Percentiles rank a stretch among this genome's conserved stretches.
phyloP scores from a whole-genome alignment of 1,140 invertebrate genomes.

The Brachystomella parvula region DNA sequence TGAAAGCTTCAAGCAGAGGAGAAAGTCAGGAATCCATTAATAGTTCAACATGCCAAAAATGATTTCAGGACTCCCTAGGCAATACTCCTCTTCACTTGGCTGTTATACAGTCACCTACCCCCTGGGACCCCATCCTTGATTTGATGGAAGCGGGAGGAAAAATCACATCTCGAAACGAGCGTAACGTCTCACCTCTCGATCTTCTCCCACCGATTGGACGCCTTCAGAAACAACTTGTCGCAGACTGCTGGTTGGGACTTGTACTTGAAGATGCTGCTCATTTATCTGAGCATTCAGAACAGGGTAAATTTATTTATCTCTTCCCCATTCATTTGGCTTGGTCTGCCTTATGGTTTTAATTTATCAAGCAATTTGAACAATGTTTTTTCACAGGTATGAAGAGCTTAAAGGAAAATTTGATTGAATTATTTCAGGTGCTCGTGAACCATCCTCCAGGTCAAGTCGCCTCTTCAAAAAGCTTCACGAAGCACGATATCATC shows the following conservation, averaged over 20 bases:
- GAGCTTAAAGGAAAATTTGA: neutral
- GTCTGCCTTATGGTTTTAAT: neutral
- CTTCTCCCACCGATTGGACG: slow-evolving; percentile 45
- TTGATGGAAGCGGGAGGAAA: slow-evolving; percentile 50
- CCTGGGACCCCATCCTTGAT: slow-evolving; percentile 48
- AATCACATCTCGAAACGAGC: slow-evolving; percentile 45
- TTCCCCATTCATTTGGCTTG: neutral
- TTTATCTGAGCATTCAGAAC: slow-evolving; percentile 33
- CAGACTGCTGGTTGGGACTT: slow-evolving; percentile 44
- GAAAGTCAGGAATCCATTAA: slow-evolving; percentile 18
- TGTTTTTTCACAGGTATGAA: neutral
- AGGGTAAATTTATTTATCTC: slow-evolving; percentile 15
- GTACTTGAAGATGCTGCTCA: slow-evolving; percentile 39
- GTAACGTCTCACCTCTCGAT: slow-evolving; percentile 45
- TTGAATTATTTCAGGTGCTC: slow-evolving; percentile 21
- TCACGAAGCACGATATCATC: slow-evolving; percentile 33
- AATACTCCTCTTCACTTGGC: slow-evolving; percentile 53
- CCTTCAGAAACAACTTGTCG: slow-evolving; percentile 46
- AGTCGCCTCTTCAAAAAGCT: slow-evolving; percentile 38
- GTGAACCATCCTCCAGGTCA: slow-evolving; percentile 31
- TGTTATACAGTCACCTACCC: slow-evolving; percentile 47
- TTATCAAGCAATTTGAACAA: neutral
- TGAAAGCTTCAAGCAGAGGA: neutral
- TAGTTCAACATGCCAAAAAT: slow-evolving; percentile 38
- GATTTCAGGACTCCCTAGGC: slow-evolving; percentile 47